Evolutionary conservation across 2,888 invertebrate species (phyloP), one percentile per base, ranked within the genome.

Genomic region (Mimumesa dahlbomi): DNA sequence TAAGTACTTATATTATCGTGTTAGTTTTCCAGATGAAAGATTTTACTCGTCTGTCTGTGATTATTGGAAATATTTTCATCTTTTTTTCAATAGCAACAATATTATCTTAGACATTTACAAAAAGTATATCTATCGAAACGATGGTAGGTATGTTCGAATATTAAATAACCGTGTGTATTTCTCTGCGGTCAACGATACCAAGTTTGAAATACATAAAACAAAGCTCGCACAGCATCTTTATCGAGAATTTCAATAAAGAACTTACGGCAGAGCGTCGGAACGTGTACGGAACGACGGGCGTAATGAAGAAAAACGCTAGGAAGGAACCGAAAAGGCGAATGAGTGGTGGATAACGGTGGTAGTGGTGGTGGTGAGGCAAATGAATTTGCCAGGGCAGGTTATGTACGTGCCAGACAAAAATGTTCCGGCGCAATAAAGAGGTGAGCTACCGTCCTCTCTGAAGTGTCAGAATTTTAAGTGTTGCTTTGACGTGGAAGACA

Each of bases 381-480:
- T 72, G 68, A 66, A 77, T 73, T 45, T 52, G 13, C 59, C 57
- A 13, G 40, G 25, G 52, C 29, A 18, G 18, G 42, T 53, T 53
- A 18, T 49, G 43, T 29, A 42, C 56, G 21, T 21, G 66, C 34
- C 45, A 40, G 21, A 31, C 49, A 57, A 66, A 73, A 77, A 59
- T 63, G 48, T 53, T 45, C 42, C 22, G 61, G 61, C 5, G 68
- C 66, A 68, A 80, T 73, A 69, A 79, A 77, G 79, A 68, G 66
- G 45, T 49, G 63, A 71, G 46, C 75, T 34, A 50, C 38, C 48
- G 67, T 13, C 31, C 64, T 67, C 54, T 77, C 52, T 64, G 38
- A 66, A 73, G 65, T 64, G 82, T 82, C 74, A 71, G 74, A 67
- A 75, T 67, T 77, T 76, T 58, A 76, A 77, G 67, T 65, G 72